Conservation (phyloP, 2,113 vertebrate species). For the Alethe diademata region DNA sequence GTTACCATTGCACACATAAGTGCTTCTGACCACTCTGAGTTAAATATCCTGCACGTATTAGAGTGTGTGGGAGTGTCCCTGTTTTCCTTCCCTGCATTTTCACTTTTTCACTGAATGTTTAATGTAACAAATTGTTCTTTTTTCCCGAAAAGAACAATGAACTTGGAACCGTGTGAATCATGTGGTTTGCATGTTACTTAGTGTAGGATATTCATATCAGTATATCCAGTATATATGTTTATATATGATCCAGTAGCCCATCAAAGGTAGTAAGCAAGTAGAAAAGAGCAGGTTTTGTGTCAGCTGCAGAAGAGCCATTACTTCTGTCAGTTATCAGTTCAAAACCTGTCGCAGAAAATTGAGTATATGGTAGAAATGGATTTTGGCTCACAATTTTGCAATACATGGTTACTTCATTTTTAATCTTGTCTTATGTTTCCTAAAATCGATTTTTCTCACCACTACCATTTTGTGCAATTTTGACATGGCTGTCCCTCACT, state of each 20-base stretch:
- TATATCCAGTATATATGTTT: too few relatives aligned
- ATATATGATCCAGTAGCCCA: neutral
- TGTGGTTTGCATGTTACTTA: neutral
- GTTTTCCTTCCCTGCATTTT: neutral
- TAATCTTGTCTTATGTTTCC: neutral
- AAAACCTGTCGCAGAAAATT: neutral
- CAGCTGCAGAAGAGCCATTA: neutral
- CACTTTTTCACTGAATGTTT: neutral
- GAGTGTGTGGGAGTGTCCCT: neutral
- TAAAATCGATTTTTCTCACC: neutral
- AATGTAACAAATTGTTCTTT: neutral
- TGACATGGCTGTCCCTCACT: neutral
- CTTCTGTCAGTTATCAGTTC: neutral
- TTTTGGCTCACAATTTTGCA: neutral
- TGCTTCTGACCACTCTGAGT: neutral
- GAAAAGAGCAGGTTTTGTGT: neutral
- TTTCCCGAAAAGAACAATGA: neutral
- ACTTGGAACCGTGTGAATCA: neutral
- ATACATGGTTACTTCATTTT: neutral
- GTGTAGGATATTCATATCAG: neutral
- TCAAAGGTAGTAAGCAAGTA: neutral
- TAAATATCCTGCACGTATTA: neutral
- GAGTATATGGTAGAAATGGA: neutral
- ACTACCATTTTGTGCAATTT: neutral
- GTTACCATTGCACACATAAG: neutral